These are phyloP conservation scores for Capitella teleta DNA, from an alignment of 1,140 invertebrate species.

Conservation along the genomic window DNA sequence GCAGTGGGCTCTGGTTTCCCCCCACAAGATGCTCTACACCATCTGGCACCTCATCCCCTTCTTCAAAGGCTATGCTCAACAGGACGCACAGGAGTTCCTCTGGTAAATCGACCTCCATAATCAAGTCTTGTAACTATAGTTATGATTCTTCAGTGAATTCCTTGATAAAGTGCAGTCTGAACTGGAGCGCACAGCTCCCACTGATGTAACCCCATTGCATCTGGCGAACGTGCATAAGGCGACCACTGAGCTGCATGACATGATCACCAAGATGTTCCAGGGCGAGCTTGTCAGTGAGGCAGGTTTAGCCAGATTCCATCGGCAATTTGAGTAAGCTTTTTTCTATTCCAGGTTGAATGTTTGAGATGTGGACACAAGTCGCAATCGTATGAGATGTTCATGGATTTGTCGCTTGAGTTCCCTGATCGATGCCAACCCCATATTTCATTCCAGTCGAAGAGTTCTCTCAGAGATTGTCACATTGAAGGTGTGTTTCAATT, in stretches of 20 bases:
- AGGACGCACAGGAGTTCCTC: constrained; percentile 39
- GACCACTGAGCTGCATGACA: constrained; percentile 4
- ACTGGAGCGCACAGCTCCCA: constrained; percentile 1
- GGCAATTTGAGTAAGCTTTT: background rate
- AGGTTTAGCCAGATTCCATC: background rate
- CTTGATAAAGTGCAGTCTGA: constrained; percentile 19
- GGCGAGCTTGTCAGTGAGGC: constrained; percentile 29
- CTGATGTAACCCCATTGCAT: background rate
- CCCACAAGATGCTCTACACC: constrained; percentile 30
- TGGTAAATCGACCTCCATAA: constrained; percentile 17
- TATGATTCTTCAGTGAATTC: constrained; percentile 11
- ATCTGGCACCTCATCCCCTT: constrained; percentile 31
- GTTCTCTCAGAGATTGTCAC: constrained; percentile 2
- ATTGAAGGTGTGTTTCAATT: constrained; percentile 9
- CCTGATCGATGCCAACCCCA: constrained; percentile 27
- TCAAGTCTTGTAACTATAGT: no score
- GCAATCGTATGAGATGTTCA: constrained; percentile 25
- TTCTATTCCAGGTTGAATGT: constrained; percentile 25
- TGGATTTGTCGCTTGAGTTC: constrained; percentile 36
- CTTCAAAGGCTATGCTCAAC: constrained; percentile 35
- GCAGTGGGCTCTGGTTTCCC: constrained; percentile 34
- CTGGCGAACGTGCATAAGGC: background rate
- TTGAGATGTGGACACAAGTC: constrained; percentile 22
- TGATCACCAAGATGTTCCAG: constrained; percentile 23
- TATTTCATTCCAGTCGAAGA: background rate